Conservation (phyloP, 1,140 invertebrate species). For the Drosophila chauvacae region DNA sequence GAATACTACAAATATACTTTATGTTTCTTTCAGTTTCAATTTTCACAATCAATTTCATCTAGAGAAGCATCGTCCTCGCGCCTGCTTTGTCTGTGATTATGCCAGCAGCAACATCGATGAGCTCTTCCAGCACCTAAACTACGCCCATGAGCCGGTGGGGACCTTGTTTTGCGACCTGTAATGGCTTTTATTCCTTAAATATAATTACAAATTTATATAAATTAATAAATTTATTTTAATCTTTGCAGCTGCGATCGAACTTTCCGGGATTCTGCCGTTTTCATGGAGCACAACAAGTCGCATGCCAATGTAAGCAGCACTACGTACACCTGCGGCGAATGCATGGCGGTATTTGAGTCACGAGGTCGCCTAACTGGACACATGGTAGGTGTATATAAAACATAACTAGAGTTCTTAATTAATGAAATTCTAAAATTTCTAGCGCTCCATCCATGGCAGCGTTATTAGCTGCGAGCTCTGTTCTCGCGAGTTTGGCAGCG, state of each 20-base stretch:
- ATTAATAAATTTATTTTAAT: background rate
- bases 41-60: constrained; percentile 82
- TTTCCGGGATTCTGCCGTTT: constrained; percentile 59
- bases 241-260: constrained; percentile 70
- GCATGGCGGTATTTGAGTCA: constrained; percentile 59
- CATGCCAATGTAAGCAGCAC: constrained; percentile 61
- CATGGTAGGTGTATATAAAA: constrained; percentile 41
- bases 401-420: background rate
- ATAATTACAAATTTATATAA: background rate
- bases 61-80: constrained; percentile 67
- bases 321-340: constrained; percentile 57
- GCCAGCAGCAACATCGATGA: constrained; percentile 66
- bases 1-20: too few relatives aligned
- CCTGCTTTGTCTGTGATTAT: constrained; percentile 69
- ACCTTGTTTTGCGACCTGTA: constrained; percentile 70
- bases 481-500: constrained; percentile 60
- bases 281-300: constrained; percentile 59
- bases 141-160: constrained; percentile 65
- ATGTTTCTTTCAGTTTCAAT: constrained; percentile 51
- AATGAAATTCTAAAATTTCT: background rate
- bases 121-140: constrained; percentile 75
- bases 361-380: constrained; percentile 59
- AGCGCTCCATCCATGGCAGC: constrained; percentile 44
- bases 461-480: constrained; percentile 70
- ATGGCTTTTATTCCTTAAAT: background rate